Evolutionary conservation across 2,797 vertebrate species (phyloP).

Genomic region (Hippopotamyrus pictus): DNA sequence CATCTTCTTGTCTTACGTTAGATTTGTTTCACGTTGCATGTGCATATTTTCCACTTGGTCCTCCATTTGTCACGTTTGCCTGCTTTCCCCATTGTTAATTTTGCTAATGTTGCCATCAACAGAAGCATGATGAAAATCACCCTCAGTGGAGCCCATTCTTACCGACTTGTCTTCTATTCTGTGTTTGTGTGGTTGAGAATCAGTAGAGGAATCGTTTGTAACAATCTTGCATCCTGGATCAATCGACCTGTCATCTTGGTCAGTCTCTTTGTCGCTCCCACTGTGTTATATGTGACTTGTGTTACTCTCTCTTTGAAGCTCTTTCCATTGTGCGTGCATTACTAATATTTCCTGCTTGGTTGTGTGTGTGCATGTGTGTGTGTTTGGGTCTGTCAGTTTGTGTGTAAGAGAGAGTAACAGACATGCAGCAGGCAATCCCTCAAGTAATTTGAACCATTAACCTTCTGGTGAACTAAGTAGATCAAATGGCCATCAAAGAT

Average conservation of each 20-base stretch:
- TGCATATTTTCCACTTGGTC: background rate
- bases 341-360: background rate
- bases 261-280: background rate
- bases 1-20: slow-evolving; percentile 35
- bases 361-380: slow-evolving; percentile 14
- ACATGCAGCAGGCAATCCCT: slow-evolving; percentile 46
- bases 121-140: background rate
- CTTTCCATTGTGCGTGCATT: background rate
- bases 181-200: background rate
- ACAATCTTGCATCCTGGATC: background rate
- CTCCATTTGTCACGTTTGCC: background rate
- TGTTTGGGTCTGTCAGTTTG: slow-evolving; percentile 6
- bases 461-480: slow-evolving; percentile 44
- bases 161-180: background rate
- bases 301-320: background rate
- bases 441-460: slow-evolving; percentile 52
- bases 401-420: slow-evolving; percentile 41
- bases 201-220: background rate
- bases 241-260: background rate
- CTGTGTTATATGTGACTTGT: background rate
- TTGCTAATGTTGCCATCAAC: background rate
- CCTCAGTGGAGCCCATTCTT: background rate
- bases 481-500: slow-evolving; percentile 63
- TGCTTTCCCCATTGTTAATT: background rate
- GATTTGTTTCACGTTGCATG: background rate